A percentile compares a stretch with the other conserved stretches of the same genome.
Conservation (phyloP, 2,113 vertebrate species). For the Sceloporus undulatus region DNA sequence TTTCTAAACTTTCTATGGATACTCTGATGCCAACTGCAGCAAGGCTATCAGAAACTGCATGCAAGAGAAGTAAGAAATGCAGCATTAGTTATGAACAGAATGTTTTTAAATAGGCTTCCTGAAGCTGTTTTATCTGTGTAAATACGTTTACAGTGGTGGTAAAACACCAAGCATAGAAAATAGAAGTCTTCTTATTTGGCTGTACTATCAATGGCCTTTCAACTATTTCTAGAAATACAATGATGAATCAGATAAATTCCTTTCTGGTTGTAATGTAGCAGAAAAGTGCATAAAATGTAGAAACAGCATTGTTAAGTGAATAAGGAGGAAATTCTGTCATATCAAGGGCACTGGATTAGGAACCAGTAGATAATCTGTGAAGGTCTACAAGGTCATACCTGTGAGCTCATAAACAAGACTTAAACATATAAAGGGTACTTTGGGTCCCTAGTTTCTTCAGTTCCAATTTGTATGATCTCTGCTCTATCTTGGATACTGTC, state of each 20-base stretch:
- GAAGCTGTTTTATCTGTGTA: conserved; percentile 14
- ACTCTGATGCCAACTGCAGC: neutral
- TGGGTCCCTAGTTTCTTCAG: neutral
- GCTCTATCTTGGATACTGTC: neutral
- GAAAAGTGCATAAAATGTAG: conserved; percentile 33
- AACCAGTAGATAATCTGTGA: neutral
- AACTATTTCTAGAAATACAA: conserved; percentile 22
- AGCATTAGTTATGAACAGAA: neutral
- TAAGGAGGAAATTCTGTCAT: neutral
- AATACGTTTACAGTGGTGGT: conserved; percentile 34
- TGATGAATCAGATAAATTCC: conserved; percentile 29
- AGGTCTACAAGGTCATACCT: neutral
- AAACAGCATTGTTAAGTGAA: conserved; percentile 46
- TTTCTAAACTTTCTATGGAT: neutral
- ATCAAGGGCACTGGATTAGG: neutral
- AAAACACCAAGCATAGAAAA: conserved; percentile 5
- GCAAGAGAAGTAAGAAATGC: neutral
- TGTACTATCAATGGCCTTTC: conserved; percentile 6
- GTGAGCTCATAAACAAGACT: neutral
- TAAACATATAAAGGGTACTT: neutral
- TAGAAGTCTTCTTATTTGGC: conserved; percentile 11
- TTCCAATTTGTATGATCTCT: neutral
- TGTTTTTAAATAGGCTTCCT: conserved; percentile 37
- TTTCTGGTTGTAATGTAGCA: conserved; percentile 38
- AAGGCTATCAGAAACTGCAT: conserved; percentile 22